phyloP scores from a whole-genome alignment of 2,888 invertebrate species.

The Drosophila meridiana region DNA sequence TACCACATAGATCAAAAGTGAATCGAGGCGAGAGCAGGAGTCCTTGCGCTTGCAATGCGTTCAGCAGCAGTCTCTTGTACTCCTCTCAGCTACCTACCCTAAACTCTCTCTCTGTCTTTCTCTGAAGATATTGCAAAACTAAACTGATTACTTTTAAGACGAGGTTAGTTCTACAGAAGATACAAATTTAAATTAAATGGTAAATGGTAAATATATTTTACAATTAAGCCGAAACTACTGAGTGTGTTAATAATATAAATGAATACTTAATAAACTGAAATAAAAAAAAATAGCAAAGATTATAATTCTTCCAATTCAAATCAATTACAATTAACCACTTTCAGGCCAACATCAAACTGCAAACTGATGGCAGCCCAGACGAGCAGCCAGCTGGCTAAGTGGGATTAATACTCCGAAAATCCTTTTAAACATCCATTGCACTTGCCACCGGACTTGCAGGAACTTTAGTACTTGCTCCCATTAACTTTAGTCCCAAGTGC shows the following conservation, averaged over 20 bases:
- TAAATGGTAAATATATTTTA: slow-evolving; percentile 58
- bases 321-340: slow-evolving; percentile 46
- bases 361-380: slow-evolving; percentile 33
- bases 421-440: slow-evolving; percentile 2
- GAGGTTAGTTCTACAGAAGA: slow-evolving; percentile 60
- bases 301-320: slow-evolving; percentile 13
- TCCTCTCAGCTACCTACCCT: not conserved
- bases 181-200: slow-evolving; percentile 52
- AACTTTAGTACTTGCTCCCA: slow-evolving; percentile 24
- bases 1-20: slow-evolving; percentile 40
- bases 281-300: slow-evolving; percentile 55
- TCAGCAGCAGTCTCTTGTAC: not conserved
- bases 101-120: slow-evolving; percentile 32
- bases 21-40: not conserved
- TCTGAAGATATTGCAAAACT: slow-evolving; percentile 59
- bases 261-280: slow-evolving; percentile 72
- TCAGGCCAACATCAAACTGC: slow-evolving; percentile 28
- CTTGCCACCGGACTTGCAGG: slow-evolving; percentile 2
- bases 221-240: slow-evolving; percentile 75
- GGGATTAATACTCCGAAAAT: slow-evolving; percentile 60
- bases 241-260: slow-evolving; percentile 78
- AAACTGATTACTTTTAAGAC: slow-evolving; percentile 78
- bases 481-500: slow-evolving; percentile 49
- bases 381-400: slow-evolving; percentile 50
- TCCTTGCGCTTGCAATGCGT: slow-evolving; percentile 2